These are phyloP conservation scores for Clusia tigrina DNA, from an alignment of 2,888 invertebrate species.

Conservation along the genomic window DNA sequence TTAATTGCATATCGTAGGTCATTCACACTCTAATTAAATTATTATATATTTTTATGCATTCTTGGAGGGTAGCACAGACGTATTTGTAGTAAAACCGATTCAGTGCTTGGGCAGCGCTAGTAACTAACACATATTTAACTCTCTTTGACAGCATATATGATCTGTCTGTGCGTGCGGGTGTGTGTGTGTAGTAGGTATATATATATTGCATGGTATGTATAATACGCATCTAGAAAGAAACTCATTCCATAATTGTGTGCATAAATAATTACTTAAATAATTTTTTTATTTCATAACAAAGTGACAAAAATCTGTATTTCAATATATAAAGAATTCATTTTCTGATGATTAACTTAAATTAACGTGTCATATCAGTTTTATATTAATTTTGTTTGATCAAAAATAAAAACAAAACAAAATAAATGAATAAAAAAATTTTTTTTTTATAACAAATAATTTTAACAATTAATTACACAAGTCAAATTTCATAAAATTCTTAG, in stretches of 20 bases:
- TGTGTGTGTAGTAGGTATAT: neutral
- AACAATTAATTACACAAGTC: no score
- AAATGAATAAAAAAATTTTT: slow-evolving; percentile 13
- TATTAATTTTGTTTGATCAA: neutral
- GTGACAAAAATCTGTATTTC: slow-evolving; percentile 24
- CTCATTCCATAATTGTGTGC: slow-evolving; percentile 22
- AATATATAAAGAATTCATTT: slow-evolving; percentile 10
- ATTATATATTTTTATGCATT: no score
- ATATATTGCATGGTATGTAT: neutral
- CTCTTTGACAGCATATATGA: no score
- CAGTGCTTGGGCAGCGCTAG: no score
- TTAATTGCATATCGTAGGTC: no score
- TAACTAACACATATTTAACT: no score
- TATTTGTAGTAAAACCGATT: no score
- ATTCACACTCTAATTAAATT: no score
- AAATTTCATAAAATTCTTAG: no score
- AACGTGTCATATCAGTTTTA: neutral
- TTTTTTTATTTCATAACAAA: slow-evolving; percentile 20
- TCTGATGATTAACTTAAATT: slow-evolving; percentile 3
- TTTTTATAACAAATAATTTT: slow-evolving; percentile 1
- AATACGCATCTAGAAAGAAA: no score
- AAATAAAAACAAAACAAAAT: slow-evolving; percentile 17
- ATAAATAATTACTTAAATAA: slow-evolving; percentile 16
- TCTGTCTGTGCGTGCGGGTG: no score
- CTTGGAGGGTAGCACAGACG: no score